A percentile compares a stretch with the other conserved stretches of the same genome.
Evolutionary conservation across 2,113 vertebrate genomes (phyloP).

Genomic region (Rhodinocichla rosea): DNA sequence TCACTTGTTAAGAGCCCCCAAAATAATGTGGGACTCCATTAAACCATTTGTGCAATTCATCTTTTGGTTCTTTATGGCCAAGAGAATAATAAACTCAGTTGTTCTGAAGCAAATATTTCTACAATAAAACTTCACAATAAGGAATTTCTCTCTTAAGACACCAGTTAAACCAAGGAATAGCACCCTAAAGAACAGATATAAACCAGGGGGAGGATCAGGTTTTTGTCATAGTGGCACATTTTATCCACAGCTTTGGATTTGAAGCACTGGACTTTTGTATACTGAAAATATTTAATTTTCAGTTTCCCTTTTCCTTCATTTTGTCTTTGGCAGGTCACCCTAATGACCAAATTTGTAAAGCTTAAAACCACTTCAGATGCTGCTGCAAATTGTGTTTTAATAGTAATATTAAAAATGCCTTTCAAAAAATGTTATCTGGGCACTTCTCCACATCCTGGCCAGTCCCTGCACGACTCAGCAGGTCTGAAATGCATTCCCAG

Average conservation of each 20-base stretch:
- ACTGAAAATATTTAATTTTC: background rate
- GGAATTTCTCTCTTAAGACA: background rate
- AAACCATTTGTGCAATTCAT: background rate
- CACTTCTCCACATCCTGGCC: background rate
- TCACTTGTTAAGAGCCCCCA: background rate
- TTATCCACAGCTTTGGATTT: background rate
- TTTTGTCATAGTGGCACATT: background rate
- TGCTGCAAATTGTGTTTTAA: constrained; percentile 53
- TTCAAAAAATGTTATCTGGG: background rate
- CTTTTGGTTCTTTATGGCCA: background rate
- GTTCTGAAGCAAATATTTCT: background rate
- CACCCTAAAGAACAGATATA: background rate
- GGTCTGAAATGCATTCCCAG: background rate
- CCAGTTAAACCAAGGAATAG: background rate
- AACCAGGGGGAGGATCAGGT: background rate
- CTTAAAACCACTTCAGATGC: constrained; percentile 5
- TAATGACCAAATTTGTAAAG: background rate
- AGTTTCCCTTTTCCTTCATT: background rate
- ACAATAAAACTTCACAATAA: background rate
- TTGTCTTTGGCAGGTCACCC: background rate
- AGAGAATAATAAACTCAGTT: background rate
- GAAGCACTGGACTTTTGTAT: background rate
- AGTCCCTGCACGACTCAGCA: background rate
- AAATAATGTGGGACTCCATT: background rate
- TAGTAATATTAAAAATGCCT: background rate